Base-by-base conservation (phyloP, 2,113 vertebrate species). In the Procavia capensis region DNA sequence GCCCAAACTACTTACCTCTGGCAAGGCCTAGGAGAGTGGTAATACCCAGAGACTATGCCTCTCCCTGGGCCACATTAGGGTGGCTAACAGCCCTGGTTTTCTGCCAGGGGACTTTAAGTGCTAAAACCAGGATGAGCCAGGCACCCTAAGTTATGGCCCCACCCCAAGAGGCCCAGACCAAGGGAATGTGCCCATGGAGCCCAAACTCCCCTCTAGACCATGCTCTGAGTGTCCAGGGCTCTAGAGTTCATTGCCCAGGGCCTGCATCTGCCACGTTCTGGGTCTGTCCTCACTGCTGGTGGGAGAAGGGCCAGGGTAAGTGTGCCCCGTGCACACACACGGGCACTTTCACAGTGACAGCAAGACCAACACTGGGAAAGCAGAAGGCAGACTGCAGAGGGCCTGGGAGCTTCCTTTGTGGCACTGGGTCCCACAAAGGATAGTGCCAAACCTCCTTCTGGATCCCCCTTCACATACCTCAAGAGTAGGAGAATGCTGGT, bases 401-500 rank as follows among this genome's bases (percentile, higher is more conserved):
- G 16, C 47, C 27, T 22, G 43, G 57, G 34, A 25, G 20, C 68
- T 75, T 74, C 70, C 10, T 2, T 63, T 3, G 66, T 76, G 41
- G 34, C 27, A 45, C 50, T 54, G 59, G 45, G 70, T 22, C 34
- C 20, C 5, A 10, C 75, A 27, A 27, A 61, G 3, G 11, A 17
- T 13, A 57, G 75, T 1, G 0, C 45, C n/a, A 45, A 25, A 19
- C 9, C 3, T 36, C 20, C 43, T 20, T 41, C 41, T 29, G 43
- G 31, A 17, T 90, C 61, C 8, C 2, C 59, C 25, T 25, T 25
- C 70, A 2, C 14, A 0, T 3, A 50, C 29, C 64, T 68, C 13
- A 22, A 10, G 20, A 24, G n/a, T n/a, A 50, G 45, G 34, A 29
- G 43, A 34, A 45, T 1, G 25, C 6, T 1, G 0, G 24, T 4